Conservation (phyloP, 1,140 invertebrate species). For the Heliconius eleuchia region DNA sequence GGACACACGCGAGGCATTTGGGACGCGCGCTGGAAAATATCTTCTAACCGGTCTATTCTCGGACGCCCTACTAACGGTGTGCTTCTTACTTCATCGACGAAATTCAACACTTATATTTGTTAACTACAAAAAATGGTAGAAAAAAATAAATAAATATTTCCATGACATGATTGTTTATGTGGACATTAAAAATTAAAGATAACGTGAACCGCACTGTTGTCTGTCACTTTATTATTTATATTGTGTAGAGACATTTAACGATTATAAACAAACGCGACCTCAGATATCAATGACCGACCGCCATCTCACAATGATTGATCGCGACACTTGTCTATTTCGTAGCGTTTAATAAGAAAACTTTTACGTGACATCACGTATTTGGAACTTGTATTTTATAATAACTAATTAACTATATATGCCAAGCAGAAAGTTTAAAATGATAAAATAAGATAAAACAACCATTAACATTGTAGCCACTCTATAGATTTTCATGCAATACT, state of each 20-base stretch:
- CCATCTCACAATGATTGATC: constrained; percentile 25
- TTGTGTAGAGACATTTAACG: constrained; percentile 21
- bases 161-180: neutral
- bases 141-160: neutral
- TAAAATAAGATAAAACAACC: neutral
- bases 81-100: constrained; percentile 54
- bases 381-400: neutral
- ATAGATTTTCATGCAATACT: too few species aligned
- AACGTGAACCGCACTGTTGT: constrained; percentile 18
- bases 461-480: neutral
- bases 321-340: neutral
- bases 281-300: constrained; percentile 33
- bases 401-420: neutral
- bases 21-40: constrained; percentile 75
- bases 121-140: neutral
- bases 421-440: neutral
- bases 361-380: neutral
- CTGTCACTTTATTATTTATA: constrained; percentile 28
- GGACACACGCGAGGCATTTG: constrained; percentile 69
- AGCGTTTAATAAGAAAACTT: neutral
- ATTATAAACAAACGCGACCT: constrained; percentile 39
- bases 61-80: constrained; percentile 66
- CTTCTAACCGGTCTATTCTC: constrained; percentile 68
- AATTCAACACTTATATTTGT: constrained; percentile 39
- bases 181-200: neutral